phyloP scores from a whole-genome alignment of 2,113 vertebrate species.

The Muntiacus reevesi region DNA sequence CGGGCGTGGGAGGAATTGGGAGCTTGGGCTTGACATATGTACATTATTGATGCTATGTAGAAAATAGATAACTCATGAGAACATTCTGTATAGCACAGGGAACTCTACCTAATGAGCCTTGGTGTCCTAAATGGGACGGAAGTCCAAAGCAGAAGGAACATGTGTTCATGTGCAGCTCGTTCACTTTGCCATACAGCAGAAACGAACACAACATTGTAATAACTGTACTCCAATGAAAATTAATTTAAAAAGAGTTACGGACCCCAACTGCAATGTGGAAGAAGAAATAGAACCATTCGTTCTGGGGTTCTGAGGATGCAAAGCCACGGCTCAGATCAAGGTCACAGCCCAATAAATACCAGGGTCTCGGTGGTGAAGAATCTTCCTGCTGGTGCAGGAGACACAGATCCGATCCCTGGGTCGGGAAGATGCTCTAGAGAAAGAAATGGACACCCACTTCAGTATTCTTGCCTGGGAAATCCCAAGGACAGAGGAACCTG shows the following conservation, averaged over 20 bases:
- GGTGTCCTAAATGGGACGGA: background rate
- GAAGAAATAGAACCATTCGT: background rate
- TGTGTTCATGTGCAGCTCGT: background rate
- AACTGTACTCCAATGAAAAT: background rate
- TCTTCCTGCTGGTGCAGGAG: background rate
- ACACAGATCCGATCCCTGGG: background rate
- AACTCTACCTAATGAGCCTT: background rate
- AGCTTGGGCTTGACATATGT: background rate
- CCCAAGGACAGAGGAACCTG: background rate
- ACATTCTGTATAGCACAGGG: background rate
- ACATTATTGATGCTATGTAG: background rate
- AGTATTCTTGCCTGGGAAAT: background rate
- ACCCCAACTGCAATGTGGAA: background rate
- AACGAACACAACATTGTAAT: background rate
- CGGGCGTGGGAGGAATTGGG: accelerated
- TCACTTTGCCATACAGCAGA: background rate
- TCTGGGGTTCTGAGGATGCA: background rate
- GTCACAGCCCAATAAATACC: too few species aligned
- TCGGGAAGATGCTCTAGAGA: background rate
- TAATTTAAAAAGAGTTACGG: background rate
- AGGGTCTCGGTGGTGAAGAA: background rate
- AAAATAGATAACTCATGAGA: background rate
- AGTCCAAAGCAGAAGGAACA: background rate
- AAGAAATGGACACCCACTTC: background rate
- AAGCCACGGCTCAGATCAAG: background rate